These are phyloP conservation scores for Agrotis puta DNA, from an alignment of 2,888 invertebrate species.

Conservation along the genomic window DNA sequence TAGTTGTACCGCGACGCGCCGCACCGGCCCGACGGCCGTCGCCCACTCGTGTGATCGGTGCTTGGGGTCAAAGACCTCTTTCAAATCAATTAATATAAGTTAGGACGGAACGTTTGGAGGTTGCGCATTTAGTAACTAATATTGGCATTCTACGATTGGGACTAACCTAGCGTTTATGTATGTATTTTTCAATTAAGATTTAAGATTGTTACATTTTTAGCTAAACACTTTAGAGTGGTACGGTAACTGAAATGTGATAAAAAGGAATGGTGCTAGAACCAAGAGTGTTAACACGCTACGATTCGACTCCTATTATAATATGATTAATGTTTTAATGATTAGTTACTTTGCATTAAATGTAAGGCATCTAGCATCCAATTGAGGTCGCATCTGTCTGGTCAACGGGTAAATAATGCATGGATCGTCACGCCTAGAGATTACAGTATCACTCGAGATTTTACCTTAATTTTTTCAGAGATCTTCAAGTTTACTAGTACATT, in stretches of 20 bases:
- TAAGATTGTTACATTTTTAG: slow-evolving; percentile 91
- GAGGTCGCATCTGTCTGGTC: slow-evolving; percentile 86
- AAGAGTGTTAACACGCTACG: slow-evolving; percentile 91
- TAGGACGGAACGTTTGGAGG: slow-evolving; percentile 87
- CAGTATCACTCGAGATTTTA: slow-evolving; percentile 91
- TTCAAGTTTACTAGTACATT: slow-evolving; percentile 88
- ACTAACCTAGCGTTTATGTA: slow-evolving; percentile 91
- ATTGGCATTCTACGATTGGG: slow-evolving; percentile 92
- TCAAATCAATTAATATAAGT: slow-evolving; percentile 85
- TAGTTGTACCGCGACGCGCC: slow-evolving; percentile 73
- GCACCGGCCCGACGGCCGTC: slow-evolving; percentile 58
- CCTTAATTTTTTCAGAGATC: slow-evolving; percentile 85
- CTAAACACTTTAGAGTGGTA: slow-evolving; percentile 92
- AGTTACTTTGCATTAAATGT: slow-evolving; percentile 88
- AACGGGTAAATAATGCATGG: slow-evolving; percentile 79
- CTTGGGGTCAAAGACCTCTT: slow-evolving; percentile 87
- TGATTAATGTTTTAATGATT: slow-evolving; percentile 88
- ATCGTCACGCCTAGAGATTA: slow-evolving; percentile 85
- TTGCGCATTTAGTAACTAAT: slow-evolving; percentile 90
- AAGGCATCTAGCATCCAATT: slow-evolving; percentile 89
- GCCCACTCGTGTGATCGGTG: slow-evolving; percentile 78
- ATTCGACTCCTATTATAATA: slow-evolving; percentile 91
- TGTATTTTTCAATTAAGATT: slow-evolving; percentile 90
- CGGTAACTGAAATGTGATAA: slow-evolving; percentile 92
- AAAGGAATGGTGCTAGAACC: slow-evolving; percentile 92